Percentiles rank a stretch among this genome's conserved stretches.
phyloP scores from a whole-genome alignment of 2,113 vertebrate genomes.

The Oryzias javanicus region DNA sequence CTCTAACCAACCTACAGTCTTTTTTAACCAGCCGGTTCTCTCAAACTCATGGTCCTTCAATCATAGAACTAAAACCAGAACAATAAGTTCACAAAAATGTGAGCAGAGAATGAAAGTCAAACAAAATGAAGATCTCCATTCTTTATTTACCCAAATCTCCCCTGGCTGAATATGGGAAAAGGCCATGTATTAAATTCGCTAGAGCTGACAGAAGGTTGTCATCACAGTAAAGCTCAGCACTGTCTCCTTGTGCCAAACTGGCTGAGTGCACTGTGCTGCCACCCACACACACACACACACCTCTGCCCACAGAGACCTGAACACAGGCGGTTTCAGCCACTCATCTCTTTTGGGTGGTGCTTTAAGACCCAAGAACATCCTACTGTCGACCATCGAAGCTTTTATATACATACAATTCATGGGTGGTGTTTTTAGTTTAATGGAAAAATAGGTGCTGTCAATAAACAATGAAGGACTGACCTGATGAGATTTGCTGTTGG shows the following conservation, averaged over 20 bases:
- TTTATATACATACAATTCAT: slow-evolving; percentile 15
- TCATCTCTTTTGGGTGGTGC: slow-evolving; percentile 41
- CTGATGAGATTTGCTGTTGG: slow-evolving; percentile 88
- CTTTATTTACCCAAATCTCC: background rate
- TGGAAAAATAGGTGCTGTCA: background rate
- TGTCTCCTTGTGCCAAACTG: slow-evolving; percentile 62
- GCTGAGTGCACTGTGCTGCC: slow-evolving; percentile 58
- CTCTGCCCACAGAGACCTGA: slow-evolving; percentile 63
- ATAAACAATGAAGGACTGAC: slow-evolving; percentile 69
- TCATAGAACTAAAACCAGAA: no score
- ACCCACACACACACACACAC: slow-evolving; percentile 68
- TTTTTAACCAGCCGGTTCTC: no score
- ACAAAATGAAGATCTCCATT: no score
- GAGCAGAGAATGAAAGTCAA: no score
- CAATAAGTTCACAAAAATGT: no score
- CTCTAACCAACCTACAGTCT: no score
- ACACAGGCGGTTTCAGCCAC: slow-evolving; percentile 59
- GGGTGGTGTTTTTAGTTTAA: slow-evolving; percentile 17
- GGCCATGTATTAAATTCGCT: slow-evolving; percentile 28
- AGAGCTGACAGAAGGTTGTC: slow-evolving; percentile 62
- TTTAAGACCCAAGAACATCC: slow-evolving; percentile 12
- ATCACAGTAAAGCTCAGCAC: slow-evolving; percentile 54
- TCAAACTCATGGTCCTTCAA: no score
- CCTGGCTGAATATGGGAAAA: slow-evolving; percentile 11
- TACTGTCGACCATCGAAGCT: background rate